Conservation (phyloP, 2,113 vertebrate species). For the Telmatochromis sp. region DNA sequence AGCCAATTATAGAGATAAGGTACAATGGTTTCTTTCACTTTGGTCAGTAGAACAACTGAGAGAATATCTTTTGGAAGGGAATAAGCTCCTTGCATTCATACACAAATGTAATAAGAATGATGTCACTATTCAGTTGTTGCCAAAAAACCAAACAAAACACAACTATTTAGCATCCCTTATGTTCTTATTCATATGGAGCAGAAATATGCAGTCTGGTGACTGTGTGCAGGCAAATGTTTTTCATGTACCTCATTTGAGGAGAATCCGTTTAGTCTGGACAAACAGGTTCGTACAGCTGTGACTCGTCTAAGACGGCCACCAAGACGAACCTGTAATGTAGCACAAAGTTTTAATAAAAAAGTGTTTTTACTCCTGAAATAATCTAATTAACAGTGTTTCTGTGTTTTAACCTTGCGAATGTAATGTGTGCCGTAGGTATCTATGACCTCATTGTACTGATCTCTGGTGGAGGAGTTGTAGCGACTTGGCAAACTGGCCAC, state of each 20-base stretch:
- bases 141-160: background rate
- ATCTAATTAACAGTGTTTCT: background rate
- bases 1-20: background rate
- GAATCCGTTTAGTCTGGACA: slow-evolving; percentile 22
- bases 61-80: background rate
- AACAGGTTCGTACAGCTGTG: slow-evolving; percentile 36
- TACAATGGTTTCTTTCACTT: background rate
- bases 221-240: background rate
- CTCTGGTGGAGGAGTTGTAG: background rate
- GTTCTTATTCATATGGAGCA: background rate
- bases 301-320: slow-evolving; percentile 32
- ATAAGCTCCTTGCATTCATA: background rate
- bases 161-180: background rate
- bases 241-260: slow-evolving; percentile 9
- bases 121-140: fast-evolving
- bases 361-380: background rate
- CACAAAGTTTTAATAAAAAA: background rate
- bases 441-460: slow-evolving; percentile 13
- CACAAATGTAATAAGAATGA: background rate
- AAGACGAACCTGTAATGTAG: slow-evolving; percentile 10
- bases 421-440: slow-evolving; percentile 57
- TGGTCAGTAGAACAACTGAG: background rate
- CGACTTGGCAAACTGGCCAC: background rate
- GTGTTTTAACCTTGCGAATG: slow-evolving; percentile 28
- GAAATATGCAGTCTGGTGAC: background rate